Evolutionary conservation across 2,888 invertebrate genomes (phyloP), one percentile per base, ranked within the genome.

Genomic region (Drosophila peninsularis): DNA sequence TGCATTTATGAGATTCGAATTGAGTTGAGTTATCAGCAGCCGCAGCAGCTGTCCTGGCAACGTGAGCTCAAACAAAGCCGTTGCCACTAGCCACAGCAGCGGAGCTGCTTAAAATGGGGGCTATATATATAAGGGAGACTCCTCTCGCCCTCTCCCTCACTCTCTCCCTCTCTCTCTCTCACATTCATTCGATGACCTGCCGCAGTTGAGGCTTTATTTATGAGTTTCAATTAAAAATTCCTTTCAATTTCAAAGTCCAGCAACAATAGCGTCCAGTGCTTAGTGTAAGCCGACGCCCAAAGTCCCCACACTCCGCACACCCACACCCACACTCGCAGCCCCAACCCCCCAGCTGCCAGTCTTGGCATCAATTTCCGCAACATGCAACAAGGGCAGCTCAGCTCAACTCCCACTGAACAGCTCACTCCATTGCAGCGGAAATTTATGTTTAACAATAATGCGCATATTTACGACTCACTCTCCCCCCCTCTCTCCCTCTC

Each of bases 151-250:
- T 30, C 30, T 10, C 10, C 2, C 30, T 30, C 30, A 10, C 30
- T 9, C 30, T 10, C 30, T 10, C 2, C 10, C 30, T 30, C 2
- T 10, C 30, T 10, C 10, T 10, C 30, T 10, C 30, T 2, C 5
- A 10, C 21, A 47, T 53, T 53, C 42, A 71, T 53, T 60, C 62
- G 77, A 60, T 34, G 62, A 47, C 30, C 49, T 39, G 19, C 62
- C 45, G 49, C 60, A 65, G 62, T 62, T 64, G 69, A 54, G 62
- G 65, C 56, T 78, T 78, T 75, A 87, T 87, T 87, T 87, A 87
- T 88, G 89, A 82, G 76, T 80, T 87, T 90, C 90, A 90, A 87
- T 87, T 90, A 83, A 87, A 90, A 90, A 80, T 73, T 73, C 75
- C 68, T 66, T 74, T 75, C 68, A 81, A 78, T 74, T 72, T 68